These are phyloP conservation scores for Sepioteuthis lessoniana DNA, from an alignment of 2,888 invertebrate species.

Conservation along the genomic window DNA sequence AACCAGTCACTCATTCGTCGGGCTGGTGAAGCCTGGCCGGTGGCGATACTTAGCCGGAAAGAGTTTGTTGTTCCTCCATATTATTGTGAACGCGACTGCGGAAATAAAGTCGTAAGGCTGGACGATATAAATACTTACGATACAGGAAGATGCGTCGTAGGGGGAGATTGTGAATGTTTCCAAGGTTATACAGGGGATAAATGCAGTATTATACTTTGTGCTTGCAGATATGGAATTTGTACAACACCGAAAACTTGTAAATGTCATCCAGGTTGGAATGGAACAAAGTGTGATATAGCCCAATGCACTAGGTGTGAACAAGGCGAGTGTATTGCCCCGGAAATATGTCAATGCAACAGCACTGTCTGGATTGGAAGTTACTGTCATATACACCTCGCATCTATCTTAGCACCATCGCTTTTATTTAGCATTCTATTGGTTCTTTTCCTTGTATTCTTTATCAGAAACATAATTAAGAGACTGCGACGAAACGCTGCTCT, in stretches of 20 bases:
- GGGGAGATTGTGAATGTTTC: constrained; percentile 51
- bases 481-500: constrained; percentile 51
- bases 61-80: not conserved
- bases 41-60: not conserved
- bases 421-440: not conserved
- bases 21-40: not conserved
- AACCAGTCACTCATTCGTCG: not conserved
- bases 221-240: constrained; percentile 56
- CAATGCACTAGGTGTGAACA: constrained; percentile 56
- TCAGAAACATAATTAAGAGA: not conserved
- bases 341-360: constrained; percentile 56
- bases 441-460: not conserved
- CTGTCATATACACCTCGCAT: constrained; percentile 53
- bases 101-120: not conserved
- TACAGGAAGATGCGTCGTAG: not conserved
- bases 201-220: constrained; percentile 56
- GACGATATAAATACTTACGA: not conserved
- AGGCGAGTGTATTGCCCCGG: constrained; percentile 58
- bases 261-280: constrained; percentile 57
- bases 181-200: constrained; percentile 54
- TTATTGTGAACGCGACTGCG: not conserved
- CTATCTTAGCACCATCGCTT: constrained; percentile 54
- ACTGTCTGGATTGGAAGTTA: constrained; percentile 51
- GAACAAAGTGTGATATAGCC: constrained; percentile 55
- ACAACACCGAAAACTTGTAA: constrained; percentile 54